Evolutionary conservation across 1,140 invertebrate species (phyloP).

Genomic region (Harpegnathos saltator): DNA sequence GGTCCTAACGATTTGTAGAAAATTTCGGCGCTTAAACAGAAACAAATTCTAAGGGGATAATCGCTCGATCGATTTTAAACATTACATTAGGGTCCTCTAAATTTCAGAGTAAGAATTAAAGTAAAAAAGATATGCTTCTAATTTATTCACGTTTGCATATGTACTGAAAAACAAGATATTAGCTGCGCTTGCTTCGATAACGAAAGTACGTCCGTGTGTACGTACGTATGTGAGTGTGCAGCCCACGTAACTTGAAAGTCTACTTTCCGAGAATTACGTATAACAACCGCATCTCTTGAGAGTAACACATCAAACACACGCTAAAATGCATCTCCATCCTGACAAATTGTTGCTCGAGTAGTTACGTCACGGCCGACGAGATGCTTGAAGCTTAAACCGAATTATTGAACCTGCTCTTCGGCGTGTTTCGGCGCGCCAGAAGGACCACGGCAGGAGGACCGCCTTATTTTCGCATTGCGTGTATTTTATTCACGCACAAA

Average conservation of each 20-base stretch:
- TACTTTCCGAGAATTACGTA: conserved; percentile 18
- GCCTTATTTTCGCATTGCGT: conserved; percentile 21
- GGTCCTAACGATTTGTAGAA: too few species aligned
- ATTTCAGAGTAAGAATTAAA: too few species aligned
- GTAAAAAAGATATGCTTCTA: too few species aligned
- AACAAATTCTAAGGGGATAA: too few species aligned
- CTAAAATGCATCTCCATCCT: conserved; percentile 17
- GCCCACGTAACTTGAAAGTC: not conserved
- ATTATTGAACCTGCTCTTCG: conserved; percentile 40
- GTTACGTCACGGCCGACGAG: not conserved
- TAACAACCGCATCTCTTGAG: conserved; percentile 16
- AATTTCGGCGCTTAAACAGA: too few species aligned
- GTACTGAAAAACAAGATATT: not conserved
- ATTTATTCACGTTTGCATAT: too few species aligned
- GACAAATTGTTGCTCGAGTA: conserved; percentile 8
- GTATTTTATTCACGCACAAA: conserved; percentile 20
- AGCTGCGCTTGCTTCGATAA: not conserved
- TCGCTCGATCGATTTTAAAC: too few species aligned
- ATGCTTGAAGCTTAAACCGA: conserved; percentile 12
- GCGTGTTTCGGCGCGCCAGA: conserved; percentile 19
- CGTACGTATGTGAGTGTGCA: too few species aligned
- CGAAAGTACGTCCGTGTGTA: not conserved
- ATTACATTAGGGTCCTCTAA: too few species aligned
- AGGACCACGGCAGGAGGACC: not conserved
- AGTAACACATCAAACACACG: conserved; percentile 21